A percentile compares a stretch with the other conserved stretches of the same genome.
These are phyloP conservation scores for Zalophus californianus DNA, from an alignment of 2,797 vertebrate genomes.

Conservation along the genomic window DNA sequence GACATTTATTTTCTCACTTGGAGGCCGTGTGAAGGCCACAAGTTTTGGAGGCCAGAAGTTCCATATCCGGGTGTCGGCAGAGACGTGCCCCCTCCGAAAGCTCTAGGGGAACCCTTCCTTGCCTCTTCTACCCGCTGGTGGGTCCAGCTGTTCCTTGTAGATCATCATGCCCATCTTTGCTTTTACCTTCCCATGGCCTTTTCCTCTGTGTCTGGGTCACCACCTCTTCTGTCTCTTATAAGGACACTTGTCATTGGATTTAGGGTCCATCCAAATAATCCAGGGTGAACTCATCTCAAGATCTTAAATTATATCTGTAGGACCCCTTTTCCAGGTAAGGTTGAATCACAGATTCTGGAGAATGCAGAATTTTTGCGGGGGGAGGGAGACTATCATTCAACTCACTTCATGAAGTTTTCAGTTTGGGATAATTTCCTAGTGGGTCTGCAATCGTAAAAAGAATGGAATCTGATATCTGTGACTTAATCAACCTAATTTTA, in stretches of 20 bases:
- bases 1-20: not conserved
- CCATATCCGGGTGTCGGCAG: not conserved
- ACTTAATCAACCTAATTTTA: not conserved
- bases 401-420: not conserved
- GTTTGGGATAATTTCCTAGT: not conserved
- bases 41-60: not conserved
- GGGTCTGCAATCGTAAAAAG: not conserved
- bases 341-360: not conserved
- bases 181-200: not conserved
- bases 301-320: not conserved
- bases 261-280: not conserved
- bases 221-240: not conserved
- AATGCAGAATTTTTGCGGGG: not conserved
- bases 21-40: not conserved
- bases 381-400: not conserved
- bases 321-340: not conserved
- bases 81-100: not conserved
- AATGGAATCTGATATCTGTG: not conserved
- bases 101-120: not conserved
- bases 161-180: no score
- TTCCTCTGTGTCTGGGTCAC: not conserved
- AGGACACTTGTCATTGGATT: not conserved
- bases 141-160: not conserved
- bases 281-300: not conserved
- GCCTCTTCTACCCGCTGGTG: not conserved